phyloP scores from a whole-genome alignment of 2,888 invertebrate genomes.

The Galeruca laticollis region DNA sequence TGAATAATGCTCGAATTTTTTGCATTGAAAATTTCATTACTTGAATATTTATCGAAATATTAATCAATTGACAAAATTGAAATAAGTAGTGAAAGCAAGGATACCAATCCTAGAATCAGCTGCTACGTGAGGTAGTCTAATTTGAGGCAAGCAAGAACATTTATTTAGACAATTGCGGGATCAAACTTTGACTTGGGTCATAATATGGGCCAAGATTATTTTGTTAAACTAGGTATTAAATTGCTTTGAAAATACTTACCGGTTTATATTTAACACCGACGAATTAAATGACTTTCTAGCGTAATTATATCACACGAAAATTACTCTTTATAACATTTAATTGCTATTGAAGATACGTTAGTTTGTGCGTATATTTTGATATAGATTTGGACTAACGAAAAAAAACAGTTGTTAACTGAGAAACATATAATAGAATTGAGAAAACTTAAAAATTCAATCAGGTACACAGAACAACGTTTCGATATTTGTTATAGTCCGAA shows the following conservation, averaged over 20 bases:
- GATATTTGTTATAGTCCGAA: constrained; percentile 55
- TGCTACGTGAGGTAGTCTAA: neutral
- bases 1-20: too few relatives aligned
- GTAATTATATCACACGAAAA: constrained; percentile 39
- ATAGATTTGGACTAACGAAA: constrained; percentile 24
- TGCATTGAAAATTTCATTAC: too few relatives aligned
- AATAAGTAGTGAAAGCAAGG: constrained; percentile 8
- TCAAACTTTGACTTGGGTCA: constrained; percentile 23
- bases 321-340: constrained; percentile 22
- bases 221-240: constrained; percentile 18
- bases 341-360: constrained; percentile 39
- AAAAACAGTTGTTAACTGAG: constrained; percentile 36
- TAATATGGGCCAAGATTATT: constrained; percentile 42
- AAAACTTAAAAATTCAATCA: constrained; percentile 49
- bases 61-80: neutral
- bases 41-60: too few relatives aligned
- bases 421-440: constrained; percentile 43
- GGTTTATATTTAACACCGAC: constrained; percentile 26
- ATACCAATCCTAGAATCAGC: constrained; percentile 1
- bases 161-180: neutral
- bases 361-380: constrained; percentile 43
- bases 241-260: constrained; percentile 31
- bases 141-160: neutral
- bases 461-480: constrained; percentile 56
- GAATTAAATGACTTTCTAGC: constrained; percentile 24